phyloP scores from a whole-genome alignment of 2,888 invertebrate genomes.

The Drosophila ezoana region DNA sequence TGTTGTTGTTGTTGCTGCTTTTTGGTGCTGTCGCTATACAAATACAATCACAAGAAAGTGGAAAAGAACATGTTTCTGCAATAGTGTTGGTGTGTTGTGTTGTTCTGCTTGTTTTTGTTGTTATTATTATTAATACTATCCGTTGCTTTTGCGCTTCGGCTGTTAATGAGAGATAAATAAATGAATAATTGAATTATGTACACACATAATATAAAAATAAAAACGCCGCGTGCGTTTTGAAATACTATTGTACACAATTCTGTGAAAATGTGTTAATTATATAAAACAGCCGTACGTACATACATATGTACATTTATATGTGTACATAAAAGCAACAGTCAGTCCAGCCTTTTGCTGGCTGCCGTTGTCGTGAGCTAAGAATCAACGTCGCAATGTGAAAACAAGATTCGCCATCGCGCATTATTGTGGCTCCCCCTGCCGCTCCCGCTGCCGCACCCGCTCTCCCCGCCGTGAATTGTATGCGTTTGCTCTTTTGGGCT shows the following conservation, averaged over 20 bases:
- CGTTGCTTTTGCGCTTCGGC: slow-evolving; percentile 44
- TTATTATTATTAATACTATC: slow-evolving; percentile 55
- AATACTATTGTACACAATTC: slow-evolving; percentile 38
- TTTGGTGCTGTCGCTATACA: slow-evolving; percentile 47
- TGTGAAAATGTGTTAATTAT: slow-evolving; percentile 74
- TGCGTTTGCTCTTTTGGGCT: slow-evolving; percentile 33
- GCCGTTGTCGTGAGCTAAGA: slow-evolving; percentile 58
- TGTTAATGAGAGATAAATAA: slow-evolving; percentile 79
- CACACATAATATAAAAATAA: slow-evolving; percentile 46
- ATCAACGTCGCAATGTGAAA: slow-evolving; percentile 63
- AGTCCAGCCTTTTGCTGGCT: slow-evolving; percentile 40
- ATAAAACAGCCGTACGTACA: slow-evolving; percentile 48
- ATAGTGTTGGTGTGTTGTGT: slow-evolving; percentile 68
- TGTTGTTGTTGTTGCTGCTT: slow-evolving; percentile 54
- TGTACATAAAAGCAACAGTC: slow-evolving; percentile 61
- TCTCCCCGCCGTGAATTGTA: slow-evolving; percentile 13
- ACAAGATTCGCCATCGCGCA: slow-evolving; percentile 62
- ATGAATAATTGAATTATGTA: slow-evolving; percentile 78
- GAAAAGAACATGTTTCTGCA: slow-evolving; percentile 71
- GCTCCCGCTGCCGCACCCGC: too few relatives aligned
- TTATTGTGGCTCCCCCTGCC: slow-evolving; percentile 23
- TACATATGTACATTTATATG: slow-evolving; percentile 2
- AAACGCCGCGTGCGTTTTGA: slow-evolving; percentile 50
- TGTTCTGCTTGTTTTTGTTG: slow-evolving; percentile 13
- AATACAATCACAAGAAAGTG: slow-evolving; percentile 59